These are phyloP conservation scores for Drosophila monieri DNA, from an alignment of 2,888 invertebrate genomes.

Conservation along the genomic window DNA sequence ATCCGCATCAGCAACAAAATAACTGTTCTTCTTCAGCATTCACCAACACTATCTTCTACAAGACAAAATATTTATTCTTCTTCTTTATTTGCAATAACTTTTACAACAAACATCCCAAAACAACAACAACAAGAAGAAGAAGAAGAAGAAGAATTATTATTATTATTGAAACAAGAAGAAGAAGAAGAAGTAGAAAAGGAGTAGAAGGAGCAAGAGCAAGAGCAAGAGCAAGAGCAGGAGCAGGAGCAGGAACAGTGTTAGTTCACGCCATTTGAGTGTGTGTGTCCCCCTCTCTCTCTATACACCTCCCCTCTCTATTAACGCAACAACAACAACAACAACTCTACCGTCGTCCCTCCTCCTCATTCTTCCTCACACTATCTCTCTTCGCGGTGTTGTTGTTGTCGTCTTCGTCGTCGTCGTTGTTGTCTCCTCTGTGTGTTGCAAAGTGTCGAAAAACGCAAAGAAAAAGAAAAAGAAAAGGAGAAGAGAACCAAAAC, in stretches of 20 bases:
- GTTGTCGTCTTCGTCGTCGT: too few species aligned
- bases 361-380: too few species aligned
- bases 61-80: too few species aligned
- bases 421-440: conserved; percentile 2
- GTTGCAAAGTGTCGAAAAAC: conserved; percentile 33
- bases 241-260: neutral
- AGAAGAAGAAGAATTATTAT: neutral
- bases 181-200: too few species aligned
- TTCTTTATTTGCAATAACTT: neutral
- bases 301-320: conserved; percentile 2
- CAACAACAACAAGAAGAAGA: neutral
- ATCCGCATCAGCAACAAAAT: conserved; percentile 6
- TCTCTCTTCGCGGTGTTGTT: neutral
- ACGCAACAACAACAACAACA: too few species aligned
- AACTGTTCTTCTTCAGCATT: too few species aligned
- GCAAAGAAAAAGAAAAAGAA: neutral
- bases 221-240: neutral
- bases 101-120: conserved; percentile 17
- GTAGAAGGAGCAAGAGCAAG: neutral
- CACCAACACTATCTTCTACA: neutral
- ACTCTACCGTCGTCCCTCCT: too few species aligned
- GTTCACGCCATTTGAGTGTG: conserved; percentile 37
- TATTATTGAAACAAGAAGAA: neutral
- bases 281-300: conserved; percentile 16
- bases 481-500: neutral